A percentile compares a stretch with the other conserved stretches of the same genome.
phyloP scores from a whole-genome alignment of 2,113 vertebrate species.

The Trinectes maculatus region DNA sequence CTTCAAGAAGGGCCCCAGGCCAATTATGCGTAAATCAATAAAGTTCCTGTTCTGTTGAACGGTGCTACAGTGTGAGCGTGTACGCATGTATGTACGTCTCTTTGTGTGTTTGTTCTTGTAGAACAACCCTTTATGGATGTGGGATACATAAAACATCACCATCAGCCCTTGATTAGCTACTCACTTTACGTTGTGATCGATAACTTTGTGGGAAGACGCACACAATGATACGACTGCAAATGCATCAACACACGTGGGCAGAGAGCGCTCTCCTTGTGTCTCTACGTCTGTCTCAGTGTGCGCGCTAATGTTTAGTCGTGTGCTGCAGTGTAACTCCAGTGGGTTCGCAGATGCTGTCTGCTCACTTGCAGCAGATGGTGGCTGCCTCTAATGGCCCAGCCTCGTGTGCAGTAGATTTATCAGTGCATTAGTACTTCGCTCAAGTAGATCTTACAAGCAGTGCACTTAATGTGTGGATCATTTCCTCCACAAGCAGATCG shows the following conservation, averaged over 20 bases:
- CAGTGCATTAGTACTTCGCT: constrained; percentile 60
- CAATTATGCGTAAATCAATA: constrained; percentile 82
- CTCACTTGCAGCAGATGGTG: constrained; percentile 74
- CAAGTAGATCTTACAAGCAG: constrained; percentile 50
- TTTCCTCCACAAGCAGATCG: constrained; percentile 21
- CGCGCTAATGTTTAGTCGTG: constrained; percentile 67
- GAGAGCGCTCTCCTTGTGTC: constrained; percentile 40
- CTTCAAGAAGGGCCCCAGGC: constrained; percentile 80
- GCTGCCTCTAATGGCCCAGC: constrained; percentile 68
- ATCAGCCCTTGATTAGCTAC: constrained; percentile 82
- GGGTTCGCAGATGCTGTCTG: constrained; percentile 74
- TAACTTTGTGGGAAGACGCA: constrained; percentile 85
- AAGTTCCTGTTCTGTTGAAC: constrained; percentile 80
- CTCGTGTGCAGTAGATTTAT: constrained; percentile 69
- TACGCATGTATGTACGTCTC: constrained; percentile 79
- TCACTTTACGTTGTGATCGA: constrained; percentile 80
- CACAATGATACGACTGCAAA: constrained; percentile 78
- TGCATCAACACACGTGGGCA: constrained; percentile 61
- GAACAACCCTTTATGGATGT: constrained; percentile 84
- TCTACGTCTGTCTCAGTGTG: constrained; percentile 57
- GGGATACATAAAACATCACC: constrained; percentile 86
- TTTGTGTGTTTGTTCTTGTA: constrained; percentile 70
- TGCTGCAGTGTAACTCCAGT: constrained; percentile 72
- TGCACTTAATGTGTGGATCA: constrained; percentile 38
- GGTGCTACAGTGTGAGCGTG: constrained; percentile 71